These are phyloP conservation scores for Eledona agricola DNA, from an alignment of 2,888 invertebrate genomes.

Conservation along the genomic window DNA sequence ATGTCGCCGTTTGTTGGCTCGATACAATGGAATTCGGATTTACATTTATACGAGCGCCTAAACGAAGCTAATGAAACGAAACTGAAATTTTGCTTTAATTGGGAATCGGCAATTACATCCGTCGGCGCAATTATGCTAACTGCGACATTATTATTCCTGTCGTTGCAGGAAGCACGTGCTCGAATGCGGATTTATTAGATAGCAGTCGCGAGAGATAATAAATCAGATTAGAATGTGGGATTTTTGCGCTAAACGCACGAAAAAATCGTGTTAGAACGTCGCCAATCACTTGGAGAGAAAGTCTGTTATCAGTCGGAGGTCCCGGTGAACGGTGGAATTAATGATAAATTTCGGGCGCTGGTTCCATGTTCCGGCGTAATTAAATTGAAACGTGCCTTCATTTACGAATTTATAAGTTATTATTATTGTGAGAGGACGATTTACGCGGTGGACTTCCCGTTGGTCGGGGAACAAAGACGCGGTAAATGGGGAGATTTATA, in stretches of 20 bases:
- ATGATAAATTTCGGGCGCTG: constrained; percentile 7
- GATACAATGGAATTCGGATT: constrained; percentile 16
- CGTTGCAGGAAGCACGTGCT: constrained; percentile 34
- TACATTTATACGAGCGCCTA: too few relatives aligned
- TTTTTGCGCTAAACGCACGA: constrained; percentile 3
- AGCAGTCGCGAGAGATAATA: constrained; percentile 17
- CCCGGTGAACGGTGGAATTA: background rate
- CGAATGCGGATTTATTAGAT: constrained; percentile 3
- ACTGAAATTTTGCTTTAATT: constrained; percentile 4
- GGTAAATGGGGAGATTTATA: constrained; percentile 23
- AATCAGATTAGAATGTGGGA: constrained; percentile 23
- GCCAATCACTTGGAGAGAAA: constrained; percentile 27
- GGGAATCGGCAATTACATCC: constrained; percentile 7
- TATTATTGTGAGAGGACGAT: background rate
- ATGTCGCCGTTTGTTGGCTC: constrained; percentile 4
- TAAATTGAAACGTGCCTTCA: constrained; percentile 7
- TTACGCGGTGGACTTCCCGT: background rate
- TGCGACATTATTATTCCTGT: constrained; percentile 21
- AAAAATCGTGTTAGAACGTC: constrained; percentile 17
- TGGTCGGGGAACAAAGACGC: constrained; percentile 3
- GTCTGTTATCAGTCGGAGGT: constrained; percentile 11
- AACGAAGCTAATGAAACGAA: too few relatives aligned
- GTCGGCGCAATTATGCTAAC: constrained; percentile 24
- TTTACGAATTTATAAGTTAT: constrained; percentile 4
- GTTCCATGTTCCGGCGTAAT: constrained; percentile 2